Evolutionary conservation across 2,888 invertebrate genomes (phyloP).

Genomic region (Julus scanicus): DNA sequence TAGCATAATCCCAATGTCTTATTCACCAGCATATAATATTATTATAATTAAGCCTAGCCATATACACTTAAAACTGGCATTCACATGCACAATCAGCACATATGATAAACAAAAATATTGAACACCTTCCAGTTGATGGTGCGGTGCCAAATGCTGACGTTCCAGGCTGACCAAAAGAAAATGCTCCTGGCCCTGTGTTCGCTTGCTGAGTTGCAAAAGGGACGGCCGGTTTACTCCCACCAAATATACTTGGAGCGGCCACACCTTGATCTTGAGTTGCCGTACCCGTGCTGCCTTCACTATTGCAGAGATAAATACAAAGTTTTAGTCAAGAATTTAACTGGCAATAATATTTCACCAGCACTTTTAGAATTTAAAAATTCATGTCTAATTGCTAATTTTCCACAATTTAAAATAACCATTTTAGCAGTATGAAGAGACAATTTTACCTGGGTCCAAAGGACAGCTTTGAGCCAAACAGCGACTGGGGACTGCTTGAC

Average conservation of each 20-base stretch:
- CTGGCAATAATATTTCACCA: no score
- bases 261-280: background rate
- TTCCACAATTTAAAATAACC: background rate
- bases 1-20: background rate
- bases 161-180: slow-evolving; percentile 29
- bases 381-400: background rate
- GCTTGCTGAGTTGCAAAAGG: background rate
- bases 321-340: no score
- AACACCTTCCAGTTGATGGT: background rate
- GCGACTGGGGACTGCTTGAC: background rate
- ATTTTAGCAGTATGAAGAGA: background rate
- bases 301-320: background rate
- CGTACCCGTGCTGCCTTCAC: background rate
- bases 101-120: background rate
- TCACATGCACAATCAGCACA: background rate
- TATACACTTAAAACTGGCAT: no score
- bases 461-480: slow-evolving; percentile 21
- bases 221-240: slow-evolving; percentile 16
- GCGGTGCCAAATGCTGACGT: background rate
- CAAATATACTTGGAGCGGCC: slow-evolving; percentile 39
- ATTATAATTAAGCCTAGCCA: no score
- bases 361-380: no score
- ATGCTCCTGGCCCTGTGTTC: background rate
- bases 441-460: slow-evolving; percentile 2
- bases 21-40: no score